Evolutionary conservation across 2,797 vertebrate species (phyloP).

Genomic region (Poliocrania exsul): DNA sequence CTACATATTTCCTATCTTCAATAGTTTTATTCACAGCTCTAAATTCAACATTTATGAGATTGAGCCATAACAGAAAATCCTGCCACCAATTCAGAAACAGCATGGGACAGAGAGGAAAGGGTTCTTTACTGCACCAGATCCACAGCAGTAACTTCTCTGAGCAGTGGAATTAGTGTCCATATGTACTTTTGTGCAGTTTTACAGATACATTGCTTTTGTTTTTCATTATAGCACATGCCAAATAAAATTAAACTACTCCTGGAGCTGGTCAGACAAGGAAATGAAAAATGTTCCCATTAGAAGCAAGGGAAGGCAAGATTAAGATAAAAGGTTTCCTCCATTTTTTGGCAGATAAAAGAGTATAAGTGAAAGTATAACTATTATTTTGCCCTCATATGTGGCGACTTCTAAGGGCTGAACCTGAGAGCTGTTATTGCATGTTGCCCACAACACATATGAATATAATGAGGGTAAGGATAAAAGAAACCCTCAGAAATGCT

Average conservation of each 20-base stretch:
- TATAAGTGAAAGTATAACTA: neutral
- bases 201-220: neutral
- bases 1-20: neutral
- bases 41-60: neutral
- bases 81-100: neutral
- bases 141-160: neutral
- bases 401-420: neutral
- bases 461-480: neutral
- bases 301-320: neutral
- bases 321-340: neutral
- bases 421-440: neutral
- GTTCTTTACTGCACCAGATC: neutral
- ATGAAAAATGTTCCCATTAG: neutral
- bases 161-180: neutral
- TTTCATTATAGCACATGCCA: neutral
- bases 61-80: neutral
- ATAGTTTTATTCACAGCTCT: neutral
- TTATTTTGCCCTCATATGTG: neutral
- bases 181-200: neutral
- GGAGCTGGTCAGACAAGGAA: neutral
- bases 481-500: neutral
- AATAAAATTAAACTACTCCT: neutral
- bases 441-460: neutral
- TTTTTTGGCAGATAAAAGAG: neutral
- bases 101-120: neutral